Evolutionary conservation across 2,113 vertebrate genomes (phyloP).

Genomic region (Mastomys coucha): DNA sequence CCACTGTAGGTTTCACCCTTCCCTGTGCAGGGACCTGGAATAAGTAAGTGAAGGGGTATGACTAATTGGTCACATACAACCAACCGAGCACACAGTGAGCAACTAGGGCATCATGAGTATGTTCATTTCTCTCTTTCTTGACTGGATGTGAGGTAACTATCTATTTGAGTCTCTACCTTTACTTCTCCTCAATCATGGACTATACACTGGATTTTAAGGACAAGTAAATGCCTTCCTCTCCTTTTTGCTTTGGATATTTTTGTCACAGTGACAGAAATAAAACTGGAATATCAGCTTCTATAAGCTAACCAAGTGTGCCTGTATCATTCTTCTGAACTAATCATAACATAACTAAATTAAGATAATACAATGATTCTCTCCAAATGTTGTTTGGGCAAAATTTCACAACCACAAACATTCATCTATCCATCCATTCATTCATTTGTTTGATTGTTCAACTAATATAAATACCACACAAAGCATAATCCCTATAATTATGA

Average conservation of each 20-base stretch:
- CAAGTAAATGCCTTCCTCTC: neutral
- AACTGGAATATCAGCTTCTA: neutral
- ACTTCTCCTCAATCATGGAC: neutral
- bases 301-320: no score
- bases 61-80: neutral
- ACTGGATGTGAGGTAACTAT: neutral
- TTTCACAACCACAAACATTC: neutral
- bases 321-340: neutral
- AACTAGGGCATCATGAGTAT: neutral
- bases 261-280: neutral
- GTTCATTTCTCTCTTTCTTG: neutral
- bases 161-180: neutral
- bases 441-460: neutral
- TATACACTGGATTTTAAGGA: neutral
- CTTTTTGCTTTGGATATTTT: neutral
- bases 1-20: neutral
- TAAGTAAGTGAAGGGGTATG: no score
- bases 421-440: neutral
- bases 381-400: neutral
- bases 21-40: no score
- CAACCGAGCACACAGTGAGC: neutral
- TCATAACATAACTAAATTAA: neutral
- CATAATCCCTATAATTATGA: neutral
- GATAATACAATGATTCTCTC: neutral
- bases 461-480: slow-evolving; percentile 22